Percentiles rank a stretch among this genome's conserved stretches.
These are phyloP conservation scores for Drosophila lacicola DNA, from an alignment of 2,888 invertebrate genomes.

Conservation along the genomic window DNA sequence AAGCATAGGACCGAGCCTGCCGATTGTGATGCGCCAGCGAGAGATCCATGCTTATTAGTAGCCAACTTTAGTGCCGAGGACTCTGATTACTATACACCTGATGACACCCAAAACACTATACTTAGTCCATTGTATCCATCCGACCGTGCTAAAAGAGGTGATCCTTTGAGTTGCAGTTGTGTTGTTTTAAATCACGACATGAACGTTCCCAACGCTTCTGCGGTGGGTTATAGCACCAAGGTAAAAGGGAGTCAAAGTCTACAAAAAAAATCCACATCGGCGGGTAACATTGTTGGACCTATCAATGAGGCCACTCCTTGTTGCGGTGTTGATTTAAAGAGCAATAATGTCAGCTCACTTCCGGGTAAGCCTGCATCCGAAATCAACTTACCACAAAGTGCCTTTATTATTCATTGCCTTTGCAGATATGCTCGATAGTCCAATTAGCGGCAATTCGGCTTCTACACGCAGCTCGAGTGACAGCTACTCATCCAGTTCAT, in stretches of 20 bases:
- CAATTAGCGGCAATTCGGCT: slow-evolving; percentile 86
- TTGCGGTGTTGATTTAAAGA: slow-evolving; percentile 84
- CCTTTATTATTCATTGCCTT: background rate
- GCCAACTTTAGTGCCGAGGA: slow-evolving; percentile 86
- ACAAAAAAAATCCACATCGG: slow-evolving; percentile 84
- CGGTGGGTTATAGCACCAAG: slow-evolving; percentile 63
- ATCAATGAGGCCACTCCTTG: slow-evolving; percentile 59
- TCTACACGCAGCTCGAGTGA: slow-evolving; percentile 90
- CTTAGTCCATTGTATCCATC: slow-evolving; percentile 87
- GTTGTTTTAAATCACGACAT: slow-evolving; percentile 23
- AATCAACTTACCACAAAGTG: background rate
- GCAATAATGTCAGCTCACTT: slow-evolving; percentile 87
- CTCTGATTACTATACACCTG: slow-evolving; percentile 92
- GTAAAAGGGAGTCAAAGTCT: slow-evolving; percentile 80
- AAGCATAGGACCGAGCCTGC: slow-evolving; percentile 43
- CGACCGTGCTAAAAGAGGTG: slow-evolving; percentile 69
- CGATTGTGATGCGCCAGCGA: slow-evolving; percentile 31
- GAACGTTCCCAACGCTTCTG: slow-evolving; percentile 21
- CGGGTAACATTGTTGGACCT: slow-evolving; percentile 83
- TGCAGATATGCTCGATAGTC: slow-evolving; percentile 87
- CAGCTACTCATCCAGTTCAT: slow-evolving; percentile 93
- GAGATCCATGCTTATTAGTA: slow-evolving; percentile 32
- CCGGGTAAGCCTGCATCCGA: slow-evolving; percentile 85
- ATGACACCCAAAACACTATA: slow-evolving; percentile 90
- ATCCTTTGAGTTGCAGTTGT: slow-evolving; percentile 55